Conservation (phyloP, 2,888 invertebrate genomes). For the Cepaea hortensis region DNA sequence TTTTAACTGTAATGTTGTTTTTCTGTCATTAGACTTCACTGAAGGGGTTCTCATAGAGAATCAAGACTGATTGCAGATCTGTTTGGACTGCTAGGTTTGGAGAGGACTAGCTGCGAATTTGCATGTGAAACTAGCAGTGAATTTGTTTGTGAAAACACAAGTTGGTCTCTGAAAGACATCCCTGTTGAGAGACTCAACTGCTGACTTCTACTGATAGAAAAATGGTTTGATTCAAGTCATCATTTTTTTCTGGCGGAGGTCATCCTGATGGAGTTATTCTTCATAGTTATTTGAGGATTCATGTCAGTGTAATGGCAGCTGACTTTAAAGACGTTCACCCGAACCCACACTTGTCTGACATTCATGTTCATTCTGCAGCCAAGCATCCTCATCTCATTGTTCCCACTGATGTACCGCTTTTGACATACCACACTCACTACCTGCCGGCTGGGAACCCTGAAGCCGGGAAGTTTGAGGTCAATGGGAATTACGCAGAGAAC, state of each 20-base stretch:
- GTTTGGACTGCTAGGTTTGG: neutral
- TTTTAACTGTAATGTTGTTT: neutral
- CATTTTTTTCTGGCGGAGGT: neutral
- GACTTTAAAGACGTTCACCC: slow-evolving; percentile 17
- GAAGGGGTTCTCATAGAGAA: neutral
- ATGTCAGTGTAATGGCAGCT: slow-evolving; percentile 29
- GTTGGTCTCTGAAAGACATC: neutral
- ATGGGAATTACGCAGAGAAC: slow-evolving; percentile 52
- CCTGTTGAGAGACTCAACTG: neutral
- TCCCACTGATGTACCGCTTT: neutral
- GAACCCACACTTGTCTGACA: slow-evolving; percentile 8
- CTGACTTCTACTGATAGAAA: neutral
- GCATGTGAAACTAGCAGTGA: no score
- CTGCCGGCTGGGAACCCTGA: slow-evolving; percentile 32
- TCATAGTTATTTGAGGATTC: neutral
- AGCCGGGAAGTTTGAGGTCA: slow-evolving; percentile 51
- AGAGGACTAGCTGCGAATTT: neutral
- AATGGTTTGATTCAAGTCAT: neutral
- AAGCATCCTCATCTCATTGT: slow-evolving; percentile 16
- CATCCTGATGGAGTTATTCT: neutral
- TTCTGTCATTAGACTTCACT: neutral
- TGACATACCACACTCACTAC: slow-evolving; percentile 38
- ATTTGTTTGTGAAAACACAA: neutral
- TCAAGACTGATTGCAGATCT: neutral
- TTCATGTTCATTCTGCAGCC: slow-evolving; percentile 40